A percentile compares a stretch with the other conserved stretches of the same genome.
Conservation (phyloP, 2,888 invertebrate genomes). For the Crocallis elinguaria region DNA sequence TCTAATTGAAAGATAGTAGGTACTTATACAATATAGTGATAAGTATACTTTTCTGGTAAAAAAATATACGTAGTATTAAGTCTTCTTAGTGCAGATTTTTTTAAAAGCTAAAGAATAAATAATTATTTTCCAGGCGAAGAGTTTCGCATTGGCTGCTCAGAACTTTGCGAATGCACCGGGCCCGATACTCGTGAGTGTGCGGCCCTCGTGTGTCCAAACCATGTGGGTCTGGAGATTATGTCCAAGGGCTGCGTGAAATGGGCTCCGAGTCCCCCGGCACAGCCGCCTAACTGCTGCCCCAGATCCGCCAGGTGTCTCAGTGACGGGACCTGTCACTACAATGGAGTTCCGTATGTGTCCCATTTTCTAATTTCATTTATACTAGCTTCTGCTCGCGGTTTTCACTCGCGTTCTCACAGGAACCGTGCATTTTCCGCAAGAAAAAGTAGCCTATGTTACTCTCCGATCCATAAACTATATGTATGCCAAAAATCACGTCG, state of each 20-base stretch:
- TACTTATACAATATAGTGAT: too few relatives aligned
- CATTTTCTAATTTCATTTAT: background rate
- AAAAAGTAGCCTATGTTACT: too few relatives aligned
- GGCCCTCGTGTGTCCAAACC: slow-evolving; percentile 92
- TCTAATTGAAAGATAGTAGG: too few relatives aligned
- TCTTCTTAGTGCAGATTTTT: too few relatives aligned
- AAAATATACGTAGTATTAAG: too few relatives aligned
- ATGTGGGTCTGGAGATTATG: slow-evolving; percentile 93
- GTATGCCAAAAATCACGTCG: too few relatives aligned
- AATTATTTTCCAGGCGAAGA: slow-evolving; percentile 83
- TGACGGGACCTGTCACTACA: slow-evolving; percentile 92
- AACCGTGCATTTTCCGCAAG: too few relatives aligned
- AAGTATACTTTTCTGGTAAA: too few relatives aligned
- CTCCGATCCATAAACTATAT: too few relatives aligned
- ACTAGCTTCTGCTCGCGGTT: too few relatives aligned
- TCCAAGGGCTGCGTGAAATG: slow-evolving; percentile 94
- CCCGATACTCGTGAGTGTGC: slow-evolving; percentile 88
- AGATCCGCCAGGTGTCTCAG: slow-evolving; percentile 90
- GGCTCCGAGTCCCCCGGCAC: slow-evolving; percentile 91
- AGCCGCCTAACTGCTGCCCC: slow-evolving; percentile 92
- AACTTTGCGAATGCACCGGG: slow-evolving; percentile 90
- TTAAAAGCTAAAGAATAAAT: too few relatives aligned
- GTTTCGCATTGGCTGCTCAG: slow-evolving; percentile 92
- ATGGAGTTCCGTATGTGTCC: slow-evolving; percentile 83
- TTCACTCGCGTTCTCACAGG: too few relatives aligned